Evolutionary conservation across 2,113 vertebrate genomes (phyloP).

Genomic region (Polyodon spathula): DNA sequence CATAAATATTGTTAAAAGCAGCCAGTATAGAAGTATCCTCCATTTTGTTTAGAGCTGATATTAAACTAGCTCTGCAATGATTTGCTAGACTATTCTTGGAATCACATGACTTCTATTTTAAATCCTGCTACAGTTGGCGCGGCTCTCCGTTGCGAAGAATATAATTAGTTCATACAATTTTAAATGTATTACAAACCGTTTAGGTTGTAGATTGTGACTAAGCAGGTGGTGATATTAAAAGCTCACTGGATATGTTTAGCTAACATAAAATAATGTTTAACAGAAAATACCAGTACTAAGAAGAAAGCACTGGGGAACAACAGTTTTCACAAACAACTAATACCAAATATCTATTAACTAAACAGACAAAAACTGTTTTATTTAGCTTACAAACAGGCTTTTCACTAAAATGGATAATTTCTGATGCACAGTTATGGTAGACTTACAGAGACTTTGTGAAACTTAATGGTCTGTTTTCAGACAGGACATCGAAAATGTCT

Average conservation of each 20-base stretch:
- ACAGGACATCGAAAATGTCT: no score
- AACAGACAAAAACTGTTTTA: no score
- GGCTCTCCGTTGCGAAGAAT: constrained; percentile 46
- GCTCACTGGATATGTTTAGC: constrained; percentile 5
- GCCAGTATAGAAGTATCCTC: constrained; percentile 49
- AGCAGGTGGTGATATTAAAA: constrained; percentile 1
- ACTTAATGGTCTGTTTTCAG: no score
- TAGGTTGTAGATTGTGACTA: background rate
- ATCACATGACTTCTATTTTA: constrained; percentile 65
- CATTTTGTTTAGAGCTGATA: constrained; percentile 53
- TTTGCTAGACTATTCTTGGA: constrained; percentile 43
- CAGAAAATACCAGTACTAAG: background rate
- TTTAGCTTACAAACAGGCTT: background rate
- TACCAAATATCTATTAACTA: constrained; percentile 8
- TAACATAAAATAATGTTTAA: background rate
- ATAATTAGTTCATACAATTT: constrained; percentile 17
- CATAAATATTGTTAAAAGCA: constrained; percentile 62
- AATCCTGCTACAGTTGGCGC: constrained; percentile 45
- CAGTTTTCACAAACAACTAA: background rate
- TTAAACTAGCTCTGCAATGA: constrained; percentile 33
- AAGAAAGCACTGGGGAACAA: background rate
- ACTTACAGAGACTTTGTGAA: no score
- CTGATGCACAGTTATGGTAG: no score
- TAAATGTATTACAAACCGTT: constrained; percentile 2
- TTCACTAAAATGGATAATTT: no score